These are phyloP conservation scores for Andricus quercusramuli DNA, from an alignment of 2,888 invertebrate genomes.

Conservation along the genomic window DNA sequence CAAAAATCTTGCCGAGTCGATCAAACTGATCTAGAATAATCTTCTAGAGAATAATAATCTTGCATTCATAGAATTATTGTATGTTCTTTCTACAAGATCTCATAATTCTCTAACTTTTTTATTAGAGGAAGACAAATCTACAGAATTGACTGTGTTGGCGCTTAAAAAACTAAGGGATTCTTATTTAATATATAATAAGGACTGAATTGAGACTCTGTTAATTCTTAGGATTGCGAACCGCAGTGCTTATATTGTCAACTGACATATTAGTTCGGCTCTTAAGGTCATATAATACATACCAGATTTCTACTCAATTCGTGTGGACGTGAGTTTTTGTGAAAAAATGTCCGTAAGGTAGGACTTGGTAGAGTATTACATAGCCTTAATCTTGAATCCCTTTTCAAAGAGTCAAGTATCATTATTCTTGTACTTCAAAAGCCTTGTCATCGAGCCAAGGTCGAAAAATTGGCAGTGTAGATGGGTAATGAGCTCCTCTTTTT, in stretches of 20 bases:
- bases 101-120: not conserved
- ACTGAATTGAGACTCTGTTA: slow-evolving; percentile 1
- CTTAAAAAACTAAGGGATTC: not conserved
- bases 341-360: too few species aligned
- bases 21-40: not conserved
- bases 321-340: too few species aligned
- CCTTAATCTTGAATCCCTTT: not conserved
- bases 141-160: not conserved
- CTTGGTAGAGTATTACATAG: too few species aligned
- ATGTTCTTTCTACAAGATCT: not conserved
- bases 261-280: not conserved
- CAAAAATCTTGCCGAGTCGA: slow-evolving; percentile 83
- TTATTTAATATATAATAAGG: not conserved
- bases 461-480: slow-evolving; percentile 93
- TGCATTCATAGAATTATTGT: not conserved
- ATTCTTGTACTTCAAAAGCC: slow-evolving; percentile 79
- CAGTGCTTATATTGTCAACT: not conserved
- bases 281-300: too few species aligned
- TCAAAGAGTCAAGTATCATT: slow-evolving; percentile 42
- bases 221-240: not conserved
- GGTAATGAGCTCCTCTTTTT: slow-evolving; percentile 94
- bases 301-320: too few species aligned
- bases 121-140: not conserved
- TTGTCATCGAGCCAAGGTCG: slow-evolving; percentile 93
- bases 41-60: not conserved